Conservation (phyloP, 2,888 invertebrate genomes). For the Arctia plantaginis region DNA sequence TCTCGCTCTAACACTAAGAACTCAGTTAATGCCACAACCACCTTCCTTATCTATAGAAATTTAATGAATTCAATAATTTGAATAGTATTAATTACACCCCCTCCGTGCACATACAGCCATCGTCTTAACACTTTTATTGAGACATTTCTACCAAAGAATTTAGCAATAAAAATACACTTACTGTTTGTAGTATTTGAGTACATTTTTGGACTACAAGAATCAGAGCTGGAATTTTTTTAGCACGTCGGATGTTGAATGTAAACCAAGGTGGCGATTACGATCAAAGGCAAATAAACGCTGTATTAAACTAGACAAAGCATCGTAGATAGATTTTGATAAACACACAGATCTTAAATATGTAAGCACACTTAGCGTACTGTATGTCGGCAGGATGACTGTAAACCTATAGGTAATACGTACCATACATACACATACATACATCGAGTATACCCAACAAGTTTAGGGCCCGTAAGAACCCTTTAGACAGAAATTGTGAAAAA, state of each 20-base stretch:
- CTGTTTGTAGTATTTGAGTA: background rate
- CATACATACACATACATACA: too few relatives aligned
- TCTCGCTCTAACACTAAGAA: too few relatives aligned
- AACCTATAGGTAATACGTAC: too few relatives aligned
- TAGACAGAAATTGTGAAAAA: too few relatives aligned
- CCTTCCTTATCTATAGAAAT: too few relatives aligned
- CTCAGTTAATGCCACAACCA: too few relatives aligned
- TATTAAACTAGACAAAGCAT: conserved; percentile 31
- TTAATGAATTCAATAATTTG: background rate
- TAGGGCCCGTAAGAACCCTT: too few relatives aligned
- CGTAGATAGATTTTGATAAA: conserved; percentile 13
- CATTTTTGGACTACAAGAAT: conserved; percentile 1
- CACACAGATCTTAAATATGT: conserved; percentile 12
- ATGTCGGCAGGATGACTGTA: background rate
- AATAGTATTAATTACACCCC: background rate
- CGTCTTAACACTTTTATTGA: background rate
- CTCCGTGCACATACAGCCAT: background rate
- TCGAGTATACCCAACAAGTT: too few relatives aligned
- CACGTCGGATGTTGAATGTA: conserved; percentile 15
- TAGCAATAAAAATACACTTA: background rate
- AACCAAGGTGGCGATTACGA: conserved; percentile 20
- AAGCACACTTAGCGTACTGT: background rate
- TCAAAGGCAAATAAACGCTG: conserved; percentile 34
- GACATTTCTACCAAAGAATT: background rate
- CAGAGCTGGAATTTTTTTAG: conserved; percentile 6